Evolutionary conservation across 2,797 vertebrate species (phyloP).

Genomic region (Brachyrhaphis roseni): DNA sequence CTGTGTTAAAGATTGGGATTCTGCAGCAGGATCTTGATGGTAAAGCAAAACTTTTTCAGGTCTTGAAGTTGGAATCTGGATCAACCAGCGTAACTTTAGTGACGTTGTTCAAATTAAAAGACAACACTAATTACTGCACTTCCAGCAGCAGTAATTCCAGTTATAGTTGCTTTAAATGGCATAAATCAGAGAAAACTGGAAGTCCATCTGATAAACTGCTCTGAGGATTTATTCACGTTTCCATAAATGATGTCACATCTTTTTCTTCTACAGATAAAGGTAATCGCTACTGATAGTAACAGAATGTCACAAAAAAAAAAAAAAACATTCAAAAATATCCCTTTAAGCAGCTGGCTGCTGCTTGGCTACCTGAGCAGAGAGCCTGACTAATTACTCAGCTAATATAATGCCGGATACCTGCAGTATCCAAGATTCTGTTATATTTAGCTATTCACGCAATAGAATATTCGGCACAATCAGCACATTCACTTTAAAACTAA

Average conservation of each 20-base stretch:
- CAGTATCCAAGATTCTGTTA: no score
- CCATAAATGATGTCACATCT: background rate
- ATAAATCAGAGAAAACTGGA: background rate
- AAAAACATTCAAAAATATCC: background rate
- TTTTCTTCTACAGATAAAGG: background rate
- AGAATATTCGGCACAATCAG: background rate
- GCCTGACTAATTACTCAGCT: background rate
- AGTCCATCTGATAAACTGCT: background rate
- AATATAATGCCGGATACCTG: background rate
- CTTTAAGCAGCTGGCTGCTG: background rate
- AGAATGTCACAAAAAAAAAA: no score
- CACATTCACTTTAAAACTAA: background rate
- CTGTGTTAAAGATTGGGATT: background rate
- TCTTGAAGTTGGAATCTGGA: background rate
- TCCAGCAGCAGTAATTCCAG: background rate
- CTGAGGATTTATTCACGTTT: background rate
- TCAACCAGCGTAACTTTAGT: background rate
- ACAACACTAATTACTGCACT: background rate
- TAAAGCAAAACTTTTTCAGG: background rate
- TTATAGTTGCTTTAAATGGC: background rate
- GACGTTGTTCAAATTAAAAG: background rate
- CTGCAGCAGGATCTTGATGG: background rate
- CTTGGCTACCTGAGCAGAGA: background rate
- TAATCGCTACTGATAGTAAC: background rate
- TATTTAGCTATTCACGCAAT: background rate